phyloP scores from a whole-genome alignment of 2,888 invertebrate genomes.

The Carabus problematicus region DNA sequence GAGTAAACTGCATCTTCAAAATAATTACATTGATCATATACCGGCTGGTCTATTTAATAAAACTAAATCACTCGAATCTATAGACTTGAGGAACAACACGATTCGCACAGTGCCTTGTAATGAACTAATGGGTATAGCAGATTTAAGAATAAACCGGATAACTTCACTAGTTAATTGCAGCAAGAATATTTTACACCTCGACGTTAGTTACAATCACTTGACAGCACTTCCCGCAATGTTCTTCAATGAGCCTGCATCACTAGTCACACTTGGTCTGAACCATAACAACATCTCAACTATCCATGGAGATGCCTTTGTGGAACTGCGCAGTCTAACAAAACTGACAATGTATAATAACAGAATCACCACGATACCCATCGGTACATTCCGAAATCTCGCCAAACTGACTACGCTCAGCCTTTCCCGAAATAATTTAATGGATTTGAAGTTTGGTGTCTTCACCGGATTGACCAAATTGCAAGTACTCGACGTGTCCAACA shows the following conservation, averaged over 20 bases:
- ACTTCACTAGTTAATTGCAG: no score
- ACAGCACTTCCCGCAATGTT: no score
- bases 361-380: constrained; percentile 44
- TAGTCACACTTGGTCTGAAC: no score
- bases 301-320: no score
- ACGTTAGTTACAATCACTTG: no score
- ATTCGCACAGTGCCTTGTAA: no score
- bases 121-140: no score
- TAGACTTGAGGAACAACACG: constrained; percentile 55
- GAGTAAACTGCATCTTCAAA: constrained; percentile 67
- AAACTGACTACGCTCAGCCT: constrained; percentile 71
- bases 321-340: no score
- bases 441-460: constrained; percentile 67
- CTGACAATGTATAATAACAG: constrained; percentile 63
- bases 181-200: no score
- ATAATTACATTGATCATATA: constrained; percentile 69
- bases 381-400: constrained; percentile 68
- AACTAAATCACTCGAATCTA: not conserved
- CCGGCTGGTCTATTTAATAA: constrained; percentile 66
- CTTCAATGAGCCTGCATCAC: no score
- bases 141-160: no score
- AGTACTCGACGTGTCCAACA: constrained; percentile 69
- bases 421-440: constrained; percentile 69
- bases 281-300: no score
- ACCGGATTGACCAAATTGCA: constrained; percentile 66